Evolutionary conservation across 2,797 vertebrate species (phyloP).

Genomic region (Sebastes ruberrimus): DNA sequence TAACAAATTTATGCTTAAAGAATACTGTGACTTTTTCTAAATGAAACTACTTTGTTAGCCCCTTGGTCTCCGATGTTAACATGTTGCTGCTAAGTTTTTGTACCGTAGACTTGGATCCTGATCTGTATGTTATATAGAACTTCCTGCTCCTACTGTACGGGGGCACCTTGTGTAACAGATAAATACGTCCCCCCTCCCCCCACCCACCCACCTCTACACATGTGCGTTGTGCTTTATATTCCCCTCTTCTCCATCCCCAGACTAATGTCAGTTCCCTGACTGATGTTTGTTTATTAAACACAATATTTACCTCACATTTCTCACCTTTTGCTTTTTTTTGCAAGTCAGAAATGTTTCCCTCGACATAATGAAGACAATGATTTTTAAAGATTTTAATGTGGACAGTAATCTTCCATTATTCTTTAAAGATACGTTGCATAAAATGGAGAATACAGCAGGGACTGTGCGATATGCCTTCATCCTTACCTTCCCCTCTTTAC

Average conservation of each 20-base stretch:
- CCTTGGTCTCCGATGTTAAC: constrained; percentile 93
- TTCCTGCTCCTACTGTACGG: constrained; percentile 89
- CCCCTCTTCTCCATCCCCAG: constrained; percentile 81
- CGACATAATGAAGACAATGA: background rate
- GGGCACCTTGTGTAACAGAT: constrained; percentile 92
- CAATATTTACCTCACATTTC: constrained; percentile 91
- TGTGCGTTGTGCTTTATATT: constrained; percentile 90
- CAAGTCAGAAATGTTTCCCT: background rate
- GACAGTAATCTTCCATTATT: background rate
- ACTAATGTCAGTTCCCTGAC: constrained; percentile 96
- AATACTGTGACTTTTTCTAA: constrained; percentile 94
- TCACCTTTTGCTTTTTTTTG: constrained; percentile 53
- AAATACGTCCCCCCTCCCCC: constrained; percentile 80
- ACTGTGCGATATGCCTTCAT: background rate
- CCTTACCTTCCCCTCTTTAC: background rate
- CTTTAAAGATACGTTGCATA: background rate
- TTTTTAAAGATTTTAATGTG: background rate
- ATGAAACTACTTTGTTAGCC: constrained; percentile 96
- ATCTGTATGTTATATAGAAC: constrained; percentile 90
- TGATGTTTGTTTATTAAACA: constrained; percentile 99
- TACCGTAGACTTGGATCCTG: constrained; percentile 87
- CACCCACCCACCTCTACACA: constrained; percentile 75
- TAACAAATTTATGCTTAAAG: constrained; percentile 88
- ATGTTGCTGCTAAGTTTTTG: constrained; percentile 98
- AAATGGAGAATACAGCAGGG: background rate